A percentile compares a stretch with the other conserved stretches of the same genome.
phyloP scores from a whole-genome alignment of 2,888 invertebrate species.

The Patella ulyssiponensis region DNA sequence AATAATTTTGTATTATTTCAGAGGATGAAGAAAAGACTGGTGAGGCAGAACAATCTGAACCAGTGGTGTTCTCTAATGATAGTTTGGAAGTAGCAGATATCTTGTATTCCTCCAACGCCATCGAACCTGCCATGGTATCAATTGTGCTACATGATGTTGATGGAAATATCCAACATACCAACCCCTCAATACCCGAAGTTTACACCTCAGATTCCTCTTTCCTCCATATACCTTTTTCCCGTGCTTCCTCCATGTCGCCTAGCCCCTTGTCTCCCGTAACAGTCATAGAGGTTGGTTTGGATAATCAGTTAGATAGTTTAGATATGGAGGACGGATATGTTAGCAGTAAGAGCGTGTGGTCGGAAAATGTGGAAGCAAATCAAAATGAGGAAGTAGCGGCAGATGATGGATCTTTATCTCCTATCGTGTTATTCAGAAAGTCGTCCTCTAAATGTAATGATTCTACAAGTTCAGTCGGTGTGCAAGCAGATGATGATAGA shows the following conservation, averaged over 20 bases:
- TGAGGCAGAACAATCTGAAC: conserved; percentile 13
- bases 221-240: conserved; percentile 43
- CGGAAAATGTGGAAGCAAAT: not conserved
- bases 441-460: not conserved
- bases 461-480: not conserved
- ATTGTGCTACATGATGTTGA: conserved; percentile 51
- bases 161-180: conserved; percentile 23
- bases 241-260: conserved; percentile 41
- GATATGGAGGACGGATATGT: conserved; percentile 52
- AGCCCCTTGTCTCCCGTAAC: conserved; percentile 61
- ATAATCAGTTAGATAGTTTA: conserved; percentile 63
- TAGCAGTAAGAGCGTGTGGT: conserved; percentile 23
- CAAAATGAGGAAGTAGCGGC: conserved; percentile 32
- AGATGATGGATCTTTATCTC: conserved; percentile 39
- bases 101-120: conserved; percentile 30
- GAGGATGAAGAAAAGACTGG: conserved; percentile 14
- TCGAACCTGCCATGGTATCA: conserved; percentile 53
- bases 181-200: conserved; percentile 24
- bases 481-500: conserved; percentile 42
- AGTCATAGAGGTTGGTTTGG: conserved; percentile 65
- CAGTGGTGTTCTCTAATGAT: conserved; percentile 26
- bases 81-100: conserved; percentile 62
- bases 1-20: no score
- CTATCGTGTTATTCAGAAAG: conserved; percentile 24
- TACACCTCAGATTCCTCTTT: conserved; percentile 35